A percentile compares a stretch with the other conserved stretches of the same genome.
Evolutionary conservation across 2,113 vertebrate species (phyloP).

Genomic region (Apodemus sylvaticus): DNA sequence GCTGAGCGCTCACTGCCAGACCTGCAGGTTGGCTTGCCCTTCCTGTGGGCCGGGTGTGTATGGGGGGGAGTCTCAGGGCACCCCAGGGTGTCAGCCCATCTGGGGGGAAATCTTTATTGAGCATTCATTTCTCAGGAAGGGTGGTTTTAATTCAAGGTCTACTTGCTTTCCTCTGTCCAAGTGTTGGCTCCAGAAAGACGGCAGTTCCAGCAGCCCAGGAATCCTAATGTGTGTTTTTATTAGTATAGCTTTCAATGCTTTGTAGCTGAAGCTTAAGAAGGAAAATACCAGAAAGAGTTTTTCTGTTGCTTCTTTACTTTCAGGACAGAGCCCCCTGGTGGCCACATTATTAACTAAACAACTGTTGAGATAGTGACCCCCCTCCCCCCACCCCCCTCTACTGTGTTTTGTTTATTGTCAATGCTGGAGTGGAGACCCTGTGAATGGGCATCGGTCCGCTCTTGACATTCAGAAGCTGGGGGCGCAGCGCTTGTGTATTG

Average conservation of each 20-base stretch:
- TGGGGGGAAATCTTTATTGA: background rate
- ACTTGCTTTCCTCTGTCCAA: conserved; percentile 19
- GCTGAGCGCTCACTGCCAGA: background rate
- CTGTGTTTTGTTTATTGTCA: background rate
- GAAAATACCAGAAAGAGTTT: conserved; percentile 64
- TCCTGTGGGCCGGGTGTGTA: no score
- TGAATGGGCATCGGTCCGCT: background rate
- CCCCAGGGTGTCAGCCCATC: background rate
- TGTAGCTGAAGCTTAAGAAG: conserved; percentile 54
- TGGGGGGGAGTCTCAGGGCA: background rate
- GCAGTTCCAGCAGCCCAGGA: conserved; percentile 12
- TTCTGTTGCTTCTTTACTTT: conserved; percentile 39
- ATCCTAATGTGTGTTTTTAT: conserved; percentile 27
- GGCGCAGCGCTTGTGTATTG: background rate
- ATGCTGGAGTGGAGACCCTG: background rate
- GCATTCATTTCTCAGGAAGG: background rate
- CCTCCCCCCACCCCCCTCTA: background rate
- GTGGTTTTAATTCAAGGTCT: background rate
- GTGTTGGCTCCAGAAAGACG: conserved; percentile 19
- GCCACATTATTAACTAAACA: background rate
- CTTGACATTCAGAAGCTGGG: background rate
- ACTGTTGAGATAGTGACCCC: background rate
- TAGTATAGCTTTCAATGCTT: conserved; percentile 10
- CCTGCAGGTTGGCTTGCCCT: background rate
- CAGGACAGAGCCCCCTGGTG: conserved; percentile 69